Evolutionary conservation across 2,113 vertebrate genomes (phyloP), one percentile per base, ranked within the genome.

Genomic region (Rhombomys opimus): DNA sequence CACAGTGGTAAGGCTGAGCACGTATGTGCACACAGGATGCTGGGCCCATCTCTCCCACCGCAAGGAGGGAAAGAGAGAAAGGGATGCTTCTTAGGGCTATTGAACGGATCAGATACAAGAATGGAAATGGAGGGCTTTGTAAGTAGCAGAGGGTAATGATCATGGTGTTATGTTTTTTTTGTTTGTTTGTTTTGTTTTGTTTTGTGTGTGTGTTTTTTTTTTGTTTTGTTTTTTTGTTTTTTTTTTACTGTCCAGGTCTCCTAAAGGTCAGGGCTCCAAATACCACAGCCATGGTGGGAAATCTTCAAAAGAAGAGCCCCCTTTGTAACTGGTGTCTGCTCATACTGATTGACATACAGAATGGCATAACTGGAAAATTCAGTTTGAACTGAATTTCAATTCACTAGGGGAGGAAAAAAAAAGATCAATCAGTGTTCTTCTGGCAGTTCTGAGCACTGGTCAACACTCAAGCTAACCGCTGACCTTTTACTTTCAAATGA

Each of bases 341-440:
- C 32, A 68, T 67, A 65, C 41, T 3, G 65, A 32, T 65, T 67
- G 91, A 78, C 63, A 95, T n/a, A 50, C 2, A 50, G 57, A 91
- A 75, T 75, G 61, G 76, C 76, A 50, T 46, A 89, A 63, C 67
- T 89, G 61, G 52, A 59, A 95, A 93, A 75, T 93, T 80, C 89
- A 82, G 46, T 63, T 22, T 80, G 73, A 91, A 63, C 25, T 50
- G 25, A 63, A 87, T 80, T 80, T 78, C 50, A 89, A 59, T 93
- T 92, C 68, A 77, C 25, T 4, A 6, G 20, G 30, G 57, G 73
- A 4, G 50, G 32, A 61, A 38, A 61, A 32, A 27, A 68, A 30
- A 50, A 30, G 38, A 82, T 68, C 73, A 81, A 88, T 87, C 41
- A 87, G 82, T 54, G 67, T 11, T 85, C 7, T 77, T 91, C 46